A percentile compares a stretch with the other conserved stretches of the same genome.
Conservation (phyloP, 2,113 vertebrate species). For the Nymphicus hollandicus region DNA sequence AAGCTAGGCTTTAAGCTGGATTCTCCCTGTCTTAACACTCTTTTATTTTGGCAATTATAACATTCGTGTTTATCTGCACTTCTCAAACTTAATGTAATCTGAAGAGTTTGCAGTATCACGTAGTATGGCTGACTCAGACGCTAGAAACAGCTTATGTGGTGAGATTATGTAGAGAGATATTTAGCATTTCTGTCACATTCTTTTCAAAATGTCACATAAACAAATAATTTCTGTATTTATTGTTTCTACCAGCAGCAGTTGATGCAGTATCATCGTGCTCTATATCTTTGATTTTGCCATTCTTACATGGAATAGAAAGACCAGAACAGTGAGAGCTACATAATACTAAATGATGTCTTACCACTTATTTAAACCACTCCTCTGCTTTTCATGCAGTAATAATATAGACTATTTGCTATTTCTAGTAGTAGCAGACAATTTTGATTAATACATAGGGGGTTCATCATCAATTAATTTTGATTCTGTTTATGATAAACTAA, state of each 20-base stretch:
- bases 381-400: neutral
- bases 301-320: neutral
- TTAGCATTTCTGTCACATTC: neutral
- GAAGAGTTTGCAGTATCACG: neutral
- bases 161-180: neutral
- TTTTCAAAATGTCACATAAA: neutral
- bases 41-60: constrained; percentile 53
- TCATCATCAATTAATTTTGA: neutral
- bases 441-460: neutral
- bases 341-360: neutral
- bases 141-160: neutral
- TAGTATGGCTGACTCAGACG: constrained; percentile 2
- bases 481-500: neutral
- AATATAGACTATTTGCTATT: neutral
- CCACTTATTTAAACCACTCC: neutral
- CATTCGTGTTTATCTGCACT: constrained; percentile 43
- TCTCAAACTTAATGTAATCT: constrained; percentile 29
- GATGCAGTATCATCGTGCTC: neutral
- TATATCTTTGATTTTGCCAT: neutral
- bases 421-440: neutral
- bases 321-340: neutral
- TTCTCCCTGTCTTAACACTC: constrained; percentile 21
- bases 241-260: neutral
- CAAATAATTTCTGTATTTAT: neutral
- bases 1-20: constrained; percentile 7